phyloP scores from a whole-genome alignment of 2,797 vertebrate genomes.

The Varecia variegata region DNA sequence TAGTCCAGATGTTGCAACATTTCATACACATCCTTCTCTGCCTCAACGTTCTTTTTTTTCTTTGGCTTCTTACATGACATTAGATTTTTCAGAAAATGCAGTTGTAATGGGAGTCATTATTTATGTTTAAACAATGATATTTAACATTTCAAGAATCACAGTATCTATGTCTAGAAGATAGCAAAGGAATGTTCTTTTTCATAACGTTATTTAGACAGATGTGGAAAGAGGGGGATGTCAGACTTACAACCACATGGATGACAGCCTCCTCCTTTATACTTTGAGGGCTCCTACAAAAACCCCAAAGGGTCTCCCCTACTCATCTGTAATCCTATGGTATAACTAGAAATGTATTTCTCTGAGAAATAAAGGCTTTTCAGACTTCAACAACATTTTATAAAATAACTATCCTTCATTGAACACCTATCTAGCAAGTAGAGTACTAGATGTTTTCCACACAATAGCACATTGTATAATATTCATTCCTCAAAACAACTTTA shows the following conservation, averaged over 20 bases:
- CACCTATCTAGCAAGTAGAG: neutral
- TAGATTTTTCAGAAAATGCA: conserved; percentile 3
- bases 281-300: neutral
- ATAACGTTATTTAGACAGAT: neutral
- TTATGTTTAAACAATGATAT: neutral
- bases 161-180: neutral
- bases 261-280: neutral
- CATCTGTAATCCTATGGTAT: neutral
- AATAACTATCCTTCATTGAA: neutral
- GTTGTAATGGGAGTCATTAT: neutral
- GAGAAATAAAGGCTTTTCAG: neutral
- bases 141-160: neutral
- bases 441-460: neutral
- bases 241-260: neutral
- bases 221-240: neutral
- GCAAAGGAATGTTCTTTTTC: neutral
- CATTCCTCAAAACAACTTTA: neutral
- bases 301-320: neutral
- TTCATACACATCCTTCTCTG: neutral
- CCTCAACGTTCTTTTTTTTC: neutral
- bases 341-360: neutral
- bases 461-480: neutral
- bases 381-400: neutral
- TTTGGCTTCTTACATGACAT: neutral
- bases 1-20: neutral